Evolutionary conservation across 2,888 invertebrate species (phyloP), one percentile per base, ranked within the genome.

Genomic region (Ectemnius cavifrons): DNA sequence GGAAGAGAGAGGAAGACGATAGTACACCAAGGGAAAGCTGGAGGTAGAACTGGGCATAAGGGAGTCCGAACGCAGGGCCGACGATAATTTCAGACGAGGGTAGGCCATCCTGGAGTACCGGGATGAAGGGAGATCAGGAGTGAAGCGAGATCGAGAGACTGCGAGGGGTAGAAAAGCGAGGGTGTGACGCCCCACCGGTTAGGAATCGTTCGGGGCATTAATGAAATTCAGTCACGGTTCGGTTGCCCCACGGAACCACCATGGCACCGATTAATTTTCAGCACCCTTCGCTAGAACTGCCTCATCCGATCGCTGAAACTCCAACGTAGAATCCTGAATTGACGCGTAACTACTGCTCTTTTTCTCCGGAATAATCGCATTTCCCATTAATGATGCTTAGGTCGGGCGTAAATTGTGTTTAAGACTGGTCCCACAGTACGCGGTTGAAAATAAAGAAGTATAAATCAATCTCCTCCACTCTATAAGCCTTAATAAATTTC

Each of bases 211-310:
- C 75, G 73, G 68, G 47, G 78, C 78, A 81, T 81, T 82, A 82
- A 83, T 82, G 82, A 79, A 79, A 81, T 83, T 83, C 82, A 76
- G 77, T 73, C 80, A 77, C 72, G 79, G 75, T 75, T 80, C 78
- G 74, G 74, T 79, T 75, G 67, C 63, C 69, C 75, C 73, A 74
- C 71, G 73, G 73, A 79, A 74, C 77, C 77, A 46, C 75, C 69
- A 60, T 68, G 73, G 72, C 65, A 63, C 67, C 81, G 81, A 80
- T 81, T 81, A 80, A 80, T 80, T 80, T 76, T 71, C 67, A 68
- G 52, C 71, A 46, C 18, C 52, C 52, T 52, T 16, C 16, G 4
- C 52, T 14, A 28, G 6, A 14, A 14, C 20, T 20, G 23, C 64
- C 75, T 69, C 69, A 61, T 75, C 58, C 74, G 71, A 45, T 69